Conservation (phyloP, 2,888 invertebrate genomes). For the Shargacucullia verbasci region DNA sequence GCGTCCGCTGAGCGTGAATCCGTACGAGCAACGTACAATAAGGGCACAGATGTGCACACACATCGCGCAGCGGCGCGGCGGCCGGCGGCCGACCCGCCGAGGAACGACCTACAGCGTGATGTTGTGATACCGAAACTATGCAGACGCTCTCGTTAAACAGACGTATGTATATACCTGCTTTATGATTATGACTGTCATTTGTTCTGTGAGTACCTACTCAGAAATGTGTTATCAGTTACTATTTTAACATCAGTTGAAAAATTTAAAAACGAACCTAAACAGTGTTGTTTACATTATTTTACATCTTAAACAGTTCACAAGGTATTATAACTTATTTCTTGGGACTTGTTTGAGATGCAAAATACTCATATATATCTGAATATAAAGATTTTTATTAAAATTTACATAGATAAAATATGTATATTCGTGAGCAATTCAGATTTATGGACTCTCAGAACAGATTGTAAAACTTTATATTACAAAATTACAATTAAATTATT, state of each 20-base stretch:
- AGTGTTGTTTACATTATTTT: constrained; percentile 2
- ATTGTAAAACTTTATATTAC: constrained; percentile 7
- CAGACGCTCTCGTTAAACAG: constrained; percentile 22
- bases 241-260: too few relatives aligned
- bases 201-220: constrained; percentile 11
- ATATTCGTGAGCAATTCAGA: constrained; percentile 14
- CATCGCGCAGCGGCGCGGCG: not conserved
- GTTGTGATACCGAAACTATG: constrained; percentile 14
- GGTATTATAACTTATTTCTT: too few relatives aligned
- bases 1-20: not conserved
- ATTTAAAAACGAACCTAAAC: constrained; percentile 11
- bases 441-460: constrained; percentile 21
- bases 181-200: constrained; percentile 36
- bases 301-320: too few relatives aligned
- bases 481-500: constrained; percentile 3
- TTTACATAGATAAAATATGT: constrained; percentile 4
- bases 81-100: not conserved
- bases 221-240: constrained; percentile 17
- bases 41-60: constrained; percentile 14
- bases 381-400: constrained; percentile 18
- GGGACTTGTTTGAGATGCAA: too few relatives aligned
- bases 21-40: not conserved
- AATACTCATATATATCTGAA: too few relatives aligned
- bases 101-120: constrained; percentile 4
- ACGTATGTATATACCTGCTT: constrained; percentile 33